These are phyloP conservation scores for Melanostoma mellinum DNA, from an alignment of 2,888 invertebrate species.

Conservation along the genomic window DNA sequence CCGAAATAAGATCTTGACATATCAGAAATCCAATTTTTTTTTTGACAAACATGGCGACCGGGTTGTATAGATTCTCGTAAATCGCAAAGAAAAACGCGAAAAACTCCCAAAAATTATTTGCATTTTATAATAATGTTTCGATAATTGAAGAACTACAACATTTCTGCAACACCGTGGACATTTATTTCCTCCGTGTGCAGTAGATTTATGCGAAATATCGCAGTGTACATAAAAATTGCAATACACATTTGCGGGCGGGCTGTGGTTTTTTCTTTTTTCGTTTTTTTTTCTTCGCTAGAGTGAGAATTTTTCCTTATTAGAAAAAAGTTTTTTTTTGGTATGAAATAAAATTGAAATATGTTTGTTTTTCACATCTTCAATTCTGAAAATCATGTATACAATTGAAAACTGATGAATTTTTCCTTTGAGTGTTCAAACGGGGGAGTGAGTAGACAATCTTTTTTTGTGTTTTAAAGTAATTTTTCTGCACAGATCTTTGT, in stretches of 20 bases:
- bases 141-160: constrained; percentile 41
- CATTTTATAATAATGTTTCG: constrained; percentile 52
- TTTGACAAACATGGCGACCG: constrained; percentile 73
- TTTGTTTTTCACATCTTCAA: constrained; percentile 21
- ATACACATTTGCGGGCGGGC: constrained; percentile 71
- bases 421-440: constrained; percentile 18
- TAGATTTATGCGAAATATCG: constrained; percentile 52
- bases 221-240: constrained; percentile 68
- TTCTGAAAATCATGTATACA: constrained; percentile 34
- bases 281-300: constrained; percentile 37
- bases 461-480: constrained; percentile 35
- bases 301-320: constrained; percentile 61
- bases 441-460: constrained; percentile 33
- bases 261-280: constrained; percentile 58
- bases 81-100: constrained; percentile 61
- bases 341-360: constrained; percentile 45
- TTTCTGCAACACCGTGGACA: constrained; percentile 48
- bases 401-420: constrained; percentile 40
- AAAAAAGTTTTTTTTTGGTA: constrained; percentile 21
- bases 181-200: constrained; percentile 43
- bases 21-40: constrained; percentile 61
- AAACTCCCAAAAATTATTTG: constrained; percentile 45
- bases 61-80: constrained; percentile 71
- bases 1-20: constrained; percentile 65
- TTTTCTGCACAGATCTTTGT: constrained; percentile 46